Percentiles rank a stretch among this genome's conserved stretches.
Evolutionary conservation across 1,140 invertebrate genomes (phyloP).

Genomic region (Pantala flavescens): DNA sequence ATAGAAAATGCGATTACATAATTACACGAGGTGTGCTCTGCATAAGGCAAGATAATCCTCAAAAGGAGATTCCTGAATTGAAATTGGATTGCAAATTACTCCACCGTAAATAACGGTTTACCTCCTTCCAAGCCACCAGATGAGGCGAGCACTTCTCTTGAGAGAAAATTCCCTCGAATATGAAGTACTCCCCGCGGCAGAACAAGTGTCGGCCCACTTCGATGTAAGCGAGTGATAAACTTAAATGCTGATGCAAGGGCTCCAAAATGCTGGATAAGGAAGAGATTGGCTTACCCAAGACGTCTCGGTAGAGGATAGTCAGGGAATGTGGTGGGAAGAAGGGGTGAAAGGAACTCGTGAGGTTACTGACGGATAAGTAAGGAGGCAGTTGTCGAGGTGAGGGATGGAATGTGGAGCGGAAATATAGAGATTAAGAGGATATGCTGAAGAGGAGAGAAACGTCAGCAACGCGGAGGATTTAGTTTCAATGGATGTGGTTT

Average conservation of each 20-base stretch:
- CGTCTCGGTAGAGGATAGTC: background rate
- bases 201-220: background rate
- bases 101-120: no score
- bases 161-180: background rate
- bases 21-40: no score
- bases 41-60: no score
- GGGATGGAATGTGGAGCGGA: background rate
- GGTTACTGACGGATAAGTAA: background rate
- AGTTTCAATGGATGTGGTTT: background rate
- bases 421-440: background rate
- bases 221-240: background rate
- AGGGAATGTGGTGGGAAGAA: background rate
- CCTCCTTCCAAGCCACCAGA: no score
- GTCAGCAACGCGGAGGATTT: background rate
- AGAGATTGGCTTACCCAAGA: background rate
- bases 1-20: no score
- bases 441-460: background rate
- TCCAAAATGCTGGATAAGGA: background rate
- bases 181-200: background rate
- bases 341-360: background rate
- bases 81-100: no score
- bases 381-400: background rate
- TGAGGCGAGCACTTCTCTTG: no score
- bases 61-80: no score
- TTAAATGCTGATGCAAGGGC: background rate